A percentile compares a stretch with the other conserved stretches of the same genome.
These are phyloP conservation scores for Pseudomyrmex concolor DNA, from an alignment of 1,140 invertebrate species.

Conservation along the genomic window DNA sequence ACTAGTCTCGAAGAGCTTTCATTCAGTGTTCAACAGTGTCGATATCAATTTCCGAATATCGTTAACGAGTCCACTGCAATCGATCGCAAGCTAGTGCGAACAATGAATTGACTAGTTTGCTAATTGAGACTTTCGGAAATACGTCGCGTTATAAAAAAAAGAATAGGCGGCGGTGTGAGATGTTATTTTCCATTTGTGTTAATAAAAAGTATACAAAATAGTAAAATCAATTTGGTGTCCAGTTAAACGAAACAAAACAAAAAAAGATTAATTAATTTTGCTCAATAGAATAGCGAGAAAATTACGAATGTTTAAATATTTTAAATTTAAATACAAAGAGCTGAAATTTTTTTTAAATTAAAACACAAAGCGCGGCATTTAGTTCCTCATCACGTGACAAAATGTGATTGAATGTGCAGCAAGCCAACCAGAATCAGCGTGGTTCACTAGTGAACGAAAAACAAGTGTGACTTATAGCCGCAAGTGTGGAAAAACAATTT, in stretches of 20 bases:
- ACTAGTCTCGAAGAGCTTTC: not conserved
- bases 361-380: too few relatives aligned
- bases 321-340: not conserved
- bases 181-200: not conserved
- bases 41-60: conserved; percentile 45
- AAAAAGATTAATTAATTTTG: not conserved
- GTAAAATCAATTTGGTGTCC: not conserved
- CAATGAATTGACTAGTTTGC: conserved; percentile 23
- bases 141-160: not conserved
- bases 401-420: conserved; percentile 18
- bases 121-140: conserved; percentile 37
- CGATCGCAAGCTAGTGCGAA: conserved; percentile 21
- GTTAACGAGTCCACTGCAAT: conserved; percentile 34
- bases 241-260: not conserved
- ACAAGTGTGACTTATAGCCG: not conserved
- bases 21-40: conserved; percentile 35
- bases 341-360: too few relatives aligned
- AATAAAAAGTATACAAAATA: not conserved
- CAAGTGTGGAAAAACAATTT: not conserved
- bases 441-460: conserved; percentile 15
- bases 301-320: not conserved
- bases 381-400: not conserved
- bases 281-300: not conserved
- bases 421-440: conserved; percentile 19
- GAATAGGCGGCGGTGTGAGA: not conserved